These are phyloP conservation scores for Anoplophora glabripennis DNA, from an alignment of 1,140 invertebrate genomes.

Conservation along the genomic window DNA sequence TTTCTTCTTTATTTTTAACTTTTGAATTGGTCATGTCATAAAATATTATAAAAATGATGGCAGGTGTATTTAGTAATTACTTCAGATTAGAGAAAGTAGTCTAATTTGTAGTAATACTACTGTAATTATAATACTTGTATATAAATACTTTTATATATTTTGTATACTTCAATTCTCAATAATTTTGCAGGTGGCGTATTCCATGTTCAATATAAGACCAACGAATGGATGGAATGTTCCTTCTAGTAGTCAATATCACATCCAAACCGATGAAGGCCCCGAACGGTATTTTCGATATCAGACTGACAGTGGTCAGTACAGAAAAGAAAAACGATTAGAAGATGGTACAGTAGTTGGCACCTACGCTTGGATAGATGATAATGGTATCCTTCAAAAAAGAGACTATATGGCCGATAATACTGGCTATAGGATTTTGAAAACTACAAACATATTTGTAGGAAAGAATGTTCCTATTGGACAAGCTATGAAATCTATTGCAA, in stretches of 20 bases:
- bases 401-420: conserved; percentile 82
- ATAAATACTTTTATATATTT: too few relatives aligned
- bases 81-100: too few relatives aligned
- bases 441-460: conserved; percentile 76
- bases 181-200: conserved; percentile 25
- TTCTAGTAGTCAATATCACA: conserved; percentile 74
- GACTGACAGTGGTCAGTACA: conserved; percentile 82
- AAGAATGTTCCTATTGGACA: conserved; percentile 64
- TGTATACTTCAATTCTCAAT: too few relatives aligned
- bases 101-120: too few relatives aligned
- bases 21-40: too few relatives aligned
- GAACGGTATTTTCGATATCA: conserved; percentile 83
- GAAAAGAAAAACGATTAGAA: conserved; percentile 80
- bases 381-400: conserved; percentile 74
- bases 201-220: not conserved
- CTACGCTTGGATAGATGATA: conserved; percentile 80
- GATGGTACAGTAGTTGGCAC: conserved; percentile 77
- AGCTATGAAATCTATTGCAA: conserved; percentile 68
- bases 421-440: conserved; percentile 76
- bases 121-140: too few relatives aligned
- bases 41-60: too few relatives aligned
- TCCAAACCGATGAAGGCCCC: conserved; percentile 86
- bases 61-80: too few relatives aligned
- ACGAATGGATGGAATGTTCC: conserved; percentile 52
- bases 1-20: too few relatives aligned